Conservation (phyloP, 2,888 invertebrate species). For the Volucella inflata region DNA sequence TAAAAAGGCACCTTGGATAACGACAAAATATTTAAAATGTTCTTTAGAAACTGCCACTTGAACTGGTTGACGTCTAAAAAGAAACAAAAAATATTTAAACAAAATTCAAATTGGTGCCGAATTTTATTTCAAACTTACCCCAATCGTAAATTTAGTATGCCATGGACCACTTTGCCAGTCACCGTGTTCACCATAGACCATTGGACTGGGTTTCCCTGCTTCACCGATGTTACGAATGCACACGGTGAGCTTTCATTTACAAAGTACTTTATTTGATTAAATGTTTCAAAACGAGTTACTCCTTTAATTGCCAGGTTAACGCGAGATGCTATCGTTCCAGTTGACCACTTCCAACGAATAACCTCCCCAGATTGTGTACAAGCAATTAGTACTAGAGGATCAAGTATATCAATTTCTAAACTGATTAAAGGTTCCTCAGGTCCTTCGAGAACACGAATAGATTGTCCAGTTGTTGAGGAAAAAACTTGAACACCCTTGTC, state of each 20-base stretch:
- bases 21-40: constrained; percentile 78
- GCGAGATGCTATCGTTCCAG: constrained; percentile 83
- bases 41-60: constrained; percentile 79
- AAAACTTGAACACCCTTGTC: constrained; percentile 86
- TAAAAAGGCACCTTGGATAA: constrained; percentile 78
- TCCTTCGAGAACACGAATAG: constrained; percentile 86
- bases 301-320: constrained; percentile 63
- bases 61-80: constrained; percentile 75
- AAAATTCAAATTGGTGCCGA: background rate
- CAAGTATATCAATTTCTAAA: constrained; percentile 84
- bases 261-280: constrained; percentile 79
- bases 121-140: constrained; percentile 20
- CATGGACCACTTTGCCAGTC: constrained; percentile 54
- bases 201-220: background rate
- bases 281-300: constrained; percentile 75
- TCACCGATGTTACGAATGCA: constrained; percentile 79
- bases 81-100: background rate
- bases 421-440: constrained; percentile 85
- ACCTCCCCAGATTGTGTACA: constrained; percentile 86
- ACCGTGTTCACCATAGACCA: constrained; percentile 79
- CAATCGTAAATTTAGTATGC: constrained; percentile 46
- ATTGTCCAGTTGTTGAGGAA: constrained; percentile 87
- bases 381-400: constrained; percentile 84
- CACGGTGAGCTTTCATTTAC: constrained; percentile 77
- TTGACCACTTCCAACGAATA: constrained; percentile 87